Conservation (phyloP, 2,888 invertebrate genomes). For the Andrena chrysosceles region DNA sequence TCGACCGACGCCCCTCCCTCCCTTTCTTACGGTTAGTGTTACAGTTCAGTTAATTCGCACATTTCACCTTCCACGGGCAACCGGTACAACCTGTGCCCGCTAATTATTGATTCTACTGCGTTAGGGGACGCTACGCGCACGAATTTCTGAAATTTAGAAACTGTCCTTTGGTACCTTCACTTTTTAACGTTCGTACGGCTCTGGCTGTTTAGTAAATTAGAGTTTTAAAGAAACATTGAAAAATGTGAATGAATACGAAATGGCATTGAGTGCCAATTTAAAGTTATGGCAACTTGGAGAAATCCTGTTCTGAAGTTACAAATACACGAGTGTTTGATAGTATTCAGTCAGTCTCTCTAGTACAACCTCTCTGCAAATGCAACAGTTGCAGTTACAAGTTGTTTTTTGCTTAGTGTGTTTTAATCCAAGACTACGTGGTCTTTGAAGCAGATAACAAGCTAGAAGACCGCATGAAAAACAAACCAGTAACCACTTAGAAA, state of each 20-base stretch:
- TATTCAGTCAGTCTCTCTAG: background rate
- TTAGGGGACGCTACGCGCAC: constrained; percentile 9
- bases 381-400: background rate
- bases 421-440: constrained; percentile 15
- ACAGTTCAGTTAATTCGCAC: constrained; percentile 44
- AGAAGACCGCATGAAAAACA: background rate
- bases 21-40: constrained; percentile 35
- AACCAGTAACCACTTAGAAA: background rate
- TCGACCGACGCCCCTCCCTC: constrained; percentile 19
- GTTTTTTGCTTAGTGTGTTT: constrained; percentile 18
- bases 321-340: too few species aligned
- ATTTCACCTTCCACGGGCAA: constrained; percentile 23
- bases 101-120: constrained; percentile 20
- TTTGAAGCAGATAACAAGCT: constrained; percentile 10
- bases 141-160: background rate
- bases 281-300: too few species aligned
- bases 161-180: background rate
- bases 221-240: too few species aligned
- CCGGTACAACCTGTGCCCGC: constrained; percentile 4
- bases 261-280: too few species aligned
- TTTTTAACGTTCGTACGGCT: background rate
- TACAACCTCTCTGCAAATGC: background rate
- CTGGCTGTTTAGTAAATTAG: too few species aligned
- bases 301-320: too few species aligned
- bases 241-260: too few species aligned